Percentiles rank a stretch among this genome's conserved stretches.
Conservation (phyloP, 2,888 invertebrate species). For the Melipona beecheii region DNA sequence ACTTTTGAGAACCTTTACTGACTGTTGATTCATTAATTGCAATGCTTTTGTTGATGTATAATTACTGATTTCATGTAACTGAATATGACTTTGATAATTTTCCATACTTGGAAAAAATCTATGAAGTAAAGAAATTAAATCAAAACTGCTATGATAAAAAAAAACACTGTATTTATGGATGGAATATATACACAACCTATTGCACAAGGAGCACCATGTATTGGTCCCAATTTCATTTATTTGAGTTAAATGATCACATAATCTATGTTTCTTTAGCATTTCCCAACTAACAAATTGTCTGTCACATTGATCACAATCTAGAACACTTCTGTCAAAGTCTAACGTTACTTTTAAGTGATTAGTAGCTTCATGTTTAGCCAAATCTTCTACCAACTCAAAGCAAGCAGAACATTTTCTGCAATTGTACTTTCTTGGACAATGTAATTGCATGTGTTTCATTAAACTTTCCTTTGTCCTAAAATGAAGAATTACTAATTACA, state of each 20-base stretch:
- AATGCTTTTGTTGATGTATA: slow-evolving; percentile 14
- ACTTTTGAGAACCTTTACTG: slow-evolving; percentile 25
- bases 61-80: slow-evolving; percentile 69
- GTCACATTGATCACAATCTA: slow-evolving; percentile 78
- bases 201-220: slow-evolving; percentile 78
- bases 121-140: slow-evolving; percentile 23
- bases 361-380: slow-evolving; percentile 78
- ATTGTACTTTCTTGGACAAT: slow-evolving; percentile 76
- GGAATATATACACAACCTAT: slow-evolving; percentile 67
- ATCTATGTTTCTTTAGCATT: slow-evolving; percentile 77
- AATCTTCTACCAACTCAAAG: slow-evolving; percentile 75
- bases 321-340: slow-evolving; percentile 73
- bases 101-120: slow-evolving; percentile 76
- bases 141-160: neutral
- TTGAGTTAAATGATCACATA: slow-evolving; percentile 74
- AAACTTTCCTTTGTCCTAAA: slow-evolving; percentile 76
- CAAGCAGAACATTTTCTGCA: slow-evolving; percentile 76
- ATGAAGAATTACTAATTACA: slow-evolving; percentile 1
- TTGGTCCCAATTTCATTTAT: slow-evolving; percentile 69
- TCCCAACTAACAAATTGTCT: slow-evolving; percentile 78
- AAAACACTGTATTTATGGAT: neutral
- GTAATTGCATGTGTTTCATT: slow-evolving; percentile 76
- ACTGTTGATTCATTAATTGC: slow-evolving; percentile 33
- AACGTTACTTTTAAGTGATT: slow-evolving; percentile 75
- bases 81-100: slow-evolving; percentile 72